phyloP scores from a whole-genome alignment of 1,140 invertebrate genomes.

The Bactericera cockerelli region DNA sequence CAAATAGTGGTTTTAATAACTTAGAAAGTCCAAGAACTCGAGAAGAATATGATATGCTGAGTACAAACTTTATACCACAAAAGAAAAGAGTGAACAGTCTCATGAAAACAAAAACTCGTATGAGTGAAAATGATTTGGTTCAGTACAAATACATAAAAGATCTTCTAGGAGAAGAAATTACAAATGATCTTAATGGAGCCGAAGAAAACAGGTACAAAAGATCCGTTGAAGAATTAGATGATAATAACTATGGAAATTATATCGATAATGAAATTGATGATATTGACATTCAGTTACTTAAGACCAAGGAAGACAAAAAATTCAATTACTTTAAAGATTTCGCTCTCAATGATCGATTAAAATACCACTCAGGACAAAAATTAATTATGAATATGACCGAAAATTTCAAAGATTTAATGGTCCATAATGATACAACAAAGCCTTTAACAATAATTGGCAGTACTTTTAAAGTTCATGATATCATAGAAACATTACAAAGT shows the following conservation, averaged over 20 bases:
- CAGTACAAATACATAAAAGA: too few species aligned
- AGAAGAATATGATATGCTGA: too few species aligned
- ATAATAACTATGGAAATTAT: background rate
- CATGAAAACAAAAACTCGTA: too few species aligned
- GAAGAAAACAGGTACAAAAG: too few species aligned
- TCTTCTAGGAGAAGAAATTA: too few species aligned
- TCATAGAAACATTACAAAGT: background rate
- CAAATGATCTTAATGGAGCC: too few species aligned
- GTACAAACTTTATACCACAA: too few species aligned
- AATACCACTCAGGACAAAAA: background rate
- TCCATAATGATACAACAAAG: background rate
- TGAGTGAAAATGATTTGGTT: too few species aligned
- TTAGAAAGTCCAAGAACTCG: too few species aligned
- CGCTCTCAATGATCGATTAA: background rate
- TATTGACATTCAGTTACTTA: background rate
- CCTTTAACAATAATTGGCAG: too few species aligned
- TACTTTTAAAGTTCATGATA: background rate
- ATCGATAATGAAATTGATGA: background rate
- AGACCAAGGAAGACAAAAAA: background rate
- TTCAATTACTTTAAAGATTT: background rate
- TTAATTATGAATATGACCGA: background rate
- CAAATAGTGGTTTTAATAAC: too few species aligned
- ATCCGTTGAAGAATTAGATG: background rate
- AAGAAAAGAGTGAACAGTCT: too few species aligned
- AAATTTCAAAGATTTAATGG: background rate